Evolutionary conservation across 2,888 invertebrate species (phyloP), one percentile per base, ranked within the genome.

Genomic region (Cryptocephalus primarius): DNA sequence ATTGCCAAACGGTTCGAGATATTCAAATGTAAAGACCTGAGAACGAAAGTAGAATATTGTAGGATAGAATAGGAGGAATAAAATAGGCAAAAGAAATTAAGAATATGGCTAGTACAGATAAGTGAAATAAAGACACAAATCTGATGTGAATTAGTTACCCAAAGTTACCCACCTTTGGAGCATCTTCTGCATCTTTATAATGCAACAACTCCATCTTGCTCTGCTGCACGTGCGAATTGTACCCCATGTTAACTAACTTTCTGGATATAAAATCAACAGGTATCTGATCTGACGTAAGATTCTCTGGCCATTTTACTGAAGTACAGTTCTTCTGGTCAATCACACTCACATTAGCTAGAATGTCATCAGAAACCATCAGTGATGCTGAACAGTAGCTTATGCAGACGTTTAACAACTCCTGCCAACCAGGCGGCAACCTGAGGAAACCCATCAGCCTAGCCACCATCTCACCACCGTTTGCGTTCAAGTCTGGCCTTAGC

Each of bases 141-240:
- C n/a, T n/a, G n/a, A 4, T 22, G 22, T 22, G 22, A 22, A 22
- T 6, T 6, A 22, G 6, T 22, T n/a, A n/a, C n/a, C n/a, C n/a
- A n/a, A 22, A 4, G 11, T 34, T 22, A 45, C 47, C 44, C 55
- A 67, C 86, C 74, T 88, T 88, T 1, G 84, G 78, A 60, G 78
- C 83, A 53, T 88, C 87, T 45, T 64, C 64, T 1, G 77, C 76
- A 41, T 81, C 81, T 55, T 79, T 80, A 60, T 81, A 82, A 61
- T 89, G 88, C 47, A 82, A 80, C 49, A 89, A 70, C 64, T 88
- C 88, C 86, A 89, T 88, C 72, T 85, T 87, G 33, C 86, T 84
- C 49, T 82, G 82, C 58, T 82, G 79, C 57, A 81, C 80, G 48
- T 62, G 61, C 4, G 78, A 77, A 14, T 79, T 80, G 61, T 79